These are phyloP conservation scores for Lophotis ruficrista DNA, from an alignment of 2,113 vertebrate genomes.

Conservation along the genomic window DNA sequence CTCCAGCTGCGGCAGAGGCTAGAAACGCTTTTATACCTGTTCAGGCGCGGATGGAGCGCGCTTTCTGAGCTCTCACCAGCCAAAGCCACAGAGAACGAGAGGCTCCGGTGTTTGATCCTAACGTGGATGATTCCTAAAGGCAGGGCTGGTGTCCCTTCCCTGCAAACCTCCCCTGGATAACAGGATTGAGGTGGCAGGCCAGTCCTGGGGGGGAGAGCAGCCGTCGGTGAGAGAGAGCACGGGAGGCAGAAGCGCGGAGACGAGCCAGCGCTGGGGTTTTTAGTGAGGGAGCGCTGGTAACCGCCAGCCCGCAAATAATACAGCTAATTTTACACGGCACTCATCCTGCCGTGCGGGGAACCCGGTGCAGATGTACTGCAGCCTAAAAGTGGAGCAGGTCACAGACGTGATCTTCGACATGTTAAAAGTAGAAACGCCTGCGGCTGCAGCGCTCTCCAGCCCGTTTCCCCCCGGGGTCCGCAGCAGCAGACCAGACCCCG, in stretches of 20 bases:
- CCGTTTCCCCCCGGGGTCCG: not conserved
- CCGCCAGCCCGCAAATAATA: conserved; percentile 43
- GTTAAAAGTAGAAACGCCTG: not conserved
- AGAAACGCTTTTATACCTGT: not conserved
- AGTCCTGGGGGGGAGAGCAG: not conserved
- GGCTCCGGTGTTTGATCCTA: not conserved
- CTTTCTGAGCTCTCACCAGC: not conserved
- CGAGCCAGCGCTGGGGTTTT: fast-evolving
- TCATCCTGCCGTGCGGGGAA: not conserved
- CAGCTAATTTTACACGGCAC: conserved; percentile 60
- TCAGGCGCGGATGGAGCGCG: not conserved
- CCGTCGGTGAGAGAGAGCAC: fast-evolving
- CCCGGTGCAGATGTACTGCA: not conserved
- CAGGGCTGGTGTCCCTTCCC: not conserved
- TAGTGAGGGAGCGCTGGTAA: not conserved
- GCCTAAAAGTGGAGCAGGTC: conserved; percentile 54
- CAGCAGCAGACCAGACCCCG: not conserved
- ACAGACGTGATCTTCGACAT: not conserved
- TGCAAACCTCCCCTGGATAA: not conserved
- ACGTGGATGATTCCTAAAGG: fast-evolving
- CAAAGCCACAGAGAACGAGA: not conserved
- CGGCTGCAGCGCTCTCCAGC: not conserved
- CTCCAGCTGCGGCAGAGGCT: not conserved
- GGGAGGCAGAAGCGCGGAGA: not conserved
- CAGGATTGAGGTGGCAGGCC: not conserved